Evolutionary conservation across 2,113 vertebrate species (phyloP).

Genomic region (Aramus guarauna): DNA sequence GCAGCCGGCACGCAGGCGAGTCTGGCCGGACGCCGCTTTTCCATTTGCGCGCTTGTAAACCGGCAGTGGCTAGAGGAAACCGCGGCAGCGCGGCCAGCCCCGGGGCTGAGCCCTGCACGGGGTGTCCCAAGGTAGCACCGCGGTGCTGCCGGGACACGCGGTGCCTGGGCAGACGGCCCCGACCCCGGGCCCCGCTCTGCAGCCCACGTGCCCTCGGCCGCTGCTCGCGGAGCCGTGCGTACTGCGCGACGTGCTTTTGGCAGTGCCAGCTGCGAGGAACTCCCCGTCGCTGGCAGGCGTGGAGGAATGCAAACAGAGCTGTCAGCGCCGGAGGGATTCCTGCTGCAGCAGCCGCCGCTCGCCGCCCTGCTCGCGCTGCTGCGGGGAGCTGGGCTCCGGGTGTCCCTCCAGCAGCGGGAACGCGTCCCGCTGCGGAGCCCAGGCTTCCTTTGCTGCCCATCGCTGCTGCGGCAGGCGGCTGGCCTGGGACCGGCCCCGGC

Average conservation of each 20-base stretch:
- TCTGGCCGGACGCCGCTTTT: background rate
- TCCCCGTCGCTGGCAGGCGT: background rate
- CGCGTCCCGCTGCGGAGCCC: background rate
- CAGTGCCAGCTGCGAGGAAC: background rate
- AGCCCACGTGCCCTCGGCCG: accelerated
- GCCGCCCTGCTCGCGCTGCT: background rate
- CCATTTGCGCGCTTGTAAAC: background rate
- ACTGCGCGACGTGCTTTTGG: accelerated
- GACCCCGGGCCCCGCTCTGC: background rate
- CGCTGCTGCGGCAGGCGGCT: background rate
- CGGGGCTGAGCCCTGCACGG: background rate
- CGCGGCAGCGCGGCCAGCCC: accelerated
- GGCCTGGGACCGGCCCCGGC: accelerated
- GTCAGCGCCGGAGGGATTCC: background rate
- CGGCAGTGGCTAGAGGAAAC: background rate
- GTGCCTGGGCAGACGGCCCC: background rate
- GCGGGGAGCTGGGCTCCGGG: background rate
- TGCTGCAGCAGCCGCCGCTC: background rate
- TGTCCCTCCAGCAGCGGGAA: background rate
- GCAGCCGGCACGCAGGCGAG: background rate
- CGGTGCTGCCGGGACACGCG: accelerated
- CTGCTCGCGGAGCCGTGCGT: accelerated
- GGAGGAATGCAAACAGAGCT: background rate
- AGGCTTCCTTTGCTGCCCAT: background rate
- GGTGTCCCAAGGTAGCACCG: background rate